These are phyloP conservation scores for Brachionus calyciflorus DNA, from an alignment of 1,140 invertebrate genomes.

Conservation along the genomic window DNA sequence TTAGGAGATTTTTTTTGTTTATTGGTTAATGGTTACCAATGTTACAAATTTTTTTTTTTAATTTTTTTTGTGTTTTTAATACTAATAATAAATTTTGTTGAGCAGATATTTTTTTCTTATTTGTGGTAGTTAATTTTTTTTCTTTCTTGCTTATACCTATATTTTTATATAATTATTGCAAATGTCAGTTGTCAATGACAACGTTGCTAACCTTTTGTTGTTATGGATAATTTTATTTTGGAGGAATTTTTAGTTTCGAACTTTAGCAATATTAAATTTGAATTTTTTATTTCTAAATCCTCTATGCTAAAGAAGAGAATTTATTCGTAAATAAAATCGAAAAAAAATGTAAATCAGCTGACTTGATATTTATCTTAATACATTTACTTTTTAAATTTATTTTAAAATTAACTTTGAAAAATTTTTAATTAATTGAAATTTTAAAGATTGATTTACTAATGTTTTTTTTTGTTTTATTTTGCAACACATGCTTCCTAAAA, in stretches of 20 bases:
- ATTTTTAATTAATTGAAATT: too few relatives aligned
- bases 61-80: background rate
- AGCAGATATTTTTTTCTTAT: constrained; percentile 18
- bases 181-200: constrained; percentile 32
- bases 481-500: too few relatives aligned
- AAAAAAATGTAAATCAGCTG: background rate
- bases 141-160: background rate
- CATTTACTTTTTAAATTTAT: too few relatives aligned
- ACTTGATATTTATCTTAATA: too few relatives aligned
- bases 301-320: constrained; percentile 8
- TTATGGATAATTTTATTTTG: background rate
- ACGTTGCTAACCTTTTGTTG: constrained; percentile 42
- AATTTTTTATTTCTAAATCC: background rate
- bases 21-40: constrained; percentile 39
- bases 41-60: constrained; percentile 31
- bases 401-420: too few relatives aligned
- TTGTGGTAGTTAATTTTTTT: background rate
- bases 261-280: background rate
- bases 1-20: constrained; percentile 34
- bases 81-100: constrained; percentile 37
- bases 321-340: too few relatives aligned
- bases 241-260: background rate
- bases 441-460: too few relatives aligned
- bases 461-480: too few relatives aligned
- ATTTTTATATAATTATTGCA: constrained; percentile 41